Conservation (phyloP, 2,113 vertebrate genomes). For the Actenoides hombroni region DNA sequence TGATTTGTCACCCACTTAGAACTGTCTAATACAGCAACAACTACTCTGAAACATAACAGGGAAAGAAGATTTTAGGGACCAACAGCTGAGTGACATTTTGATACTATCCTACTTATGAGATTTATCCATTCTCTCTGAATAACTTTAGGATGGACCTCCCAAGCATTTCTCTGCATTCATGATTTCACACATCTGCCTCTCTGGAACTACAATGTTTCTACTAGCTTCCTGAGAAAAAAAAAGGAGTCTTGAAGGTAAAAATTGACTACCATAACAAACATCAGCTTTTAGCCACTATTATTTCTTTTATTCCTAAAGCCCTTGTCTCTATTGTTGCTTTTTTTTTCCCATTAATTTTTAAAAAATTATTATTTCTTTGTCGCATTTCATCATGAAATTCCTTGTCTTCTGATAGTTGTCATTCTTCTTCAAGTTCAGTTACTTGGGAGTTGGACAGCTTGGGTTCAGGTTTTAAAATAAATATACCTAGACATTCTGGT, state of each 20-base stretch:
- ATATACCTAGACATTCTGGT: background rate
- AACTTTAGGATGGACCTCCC: background rate
- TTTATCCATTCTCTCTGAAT: background rate
- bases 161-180: background rate
- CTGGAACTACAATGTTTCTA: background rate
- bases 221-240: background rate
- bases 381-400: background rate
- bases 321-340: background rate
- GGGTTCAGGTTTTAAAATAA: background rate
- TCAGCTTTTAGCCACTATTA: background rate
- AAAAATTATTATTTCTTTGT: background rate
- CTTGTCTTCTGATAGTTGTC: background rate
- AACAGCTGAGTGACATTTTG: background rate
- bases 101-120: background rate
- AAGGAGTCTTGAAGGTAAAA: background rate
- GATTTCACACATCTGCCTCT: background rate
- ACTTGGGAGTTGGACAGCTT: accelerated
- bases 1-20: background rate
- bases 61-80: background rate
- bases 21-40: background rate
- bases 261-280: background rate
- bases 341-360: background rate
- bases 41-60: background rate
- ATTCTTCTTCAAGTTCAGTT: background rate
- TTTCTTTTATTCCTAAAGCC: background rate